Evolutionary conservation across 2,888 invertebrate species (phyloP), one percentile per base, ranked within the genome.

Genomic region (Perizoma affinitatum): DNA sequence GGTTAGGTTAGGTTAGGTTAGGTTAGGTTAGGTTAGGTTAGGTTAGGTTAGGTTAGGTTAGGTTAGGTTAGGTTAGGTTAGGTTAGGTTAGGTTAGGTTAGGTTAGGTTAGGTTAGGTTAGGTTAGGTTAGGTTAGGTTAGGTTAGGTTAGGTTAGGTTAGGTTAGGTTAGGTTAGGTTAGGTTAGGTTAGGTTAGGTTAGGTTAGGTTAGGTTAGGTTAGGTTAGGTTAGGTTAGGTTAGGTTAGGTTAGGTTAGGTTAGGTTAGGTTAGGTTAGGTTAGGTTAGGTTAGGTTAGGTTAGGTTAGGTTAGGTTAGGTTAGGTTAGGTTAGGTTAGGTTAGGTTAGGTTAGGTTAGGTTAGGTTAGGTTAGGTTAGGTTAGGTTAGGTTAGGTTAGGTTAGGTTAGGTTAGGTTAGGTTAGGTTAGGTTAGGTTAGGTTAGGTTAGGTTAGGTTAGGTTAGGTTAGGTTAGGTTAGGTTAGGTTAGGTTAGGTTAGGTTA

Each of bases 1-100:
- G 41, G 41, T 41, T 41, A 41, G 41, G 41, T 41, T 41, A 41
- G 41, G 41, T 41, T 41, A 41, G 41, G 41, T 41, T 41, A 41
- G 41, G 41, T 41, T 41, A 41, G 41, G 41, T 41, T 41, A 41
- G 41, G 41, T 41, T 41, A 41, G 41, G 41, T 41, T 41, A 41
- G 41, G 41, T 41, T 41, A 41, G 41, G 41, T 41, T 41, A 41
- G 41, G 41, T 41, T 41, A 41, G 41, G 41, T 41, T 41, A 41
- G 41, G 41, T 41, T 41, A 41, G 41, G 41, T 41, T 41, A 41
- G 41, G 41, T 41, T 41, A 41, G 41, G 41, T 41, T 41, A 41
- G 41, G 41, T 41, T 41, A 41, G 41, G 41, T 41, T 41, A 41
- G 41, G 41, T 41, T 41, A 41, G 41, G 41, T 41, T 41, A 41